These are phyloP conservation scores for Hystrix cristata DNA, from an alignment of 2,113 vertebrate species.

Conservation along the genomic window DNA sequence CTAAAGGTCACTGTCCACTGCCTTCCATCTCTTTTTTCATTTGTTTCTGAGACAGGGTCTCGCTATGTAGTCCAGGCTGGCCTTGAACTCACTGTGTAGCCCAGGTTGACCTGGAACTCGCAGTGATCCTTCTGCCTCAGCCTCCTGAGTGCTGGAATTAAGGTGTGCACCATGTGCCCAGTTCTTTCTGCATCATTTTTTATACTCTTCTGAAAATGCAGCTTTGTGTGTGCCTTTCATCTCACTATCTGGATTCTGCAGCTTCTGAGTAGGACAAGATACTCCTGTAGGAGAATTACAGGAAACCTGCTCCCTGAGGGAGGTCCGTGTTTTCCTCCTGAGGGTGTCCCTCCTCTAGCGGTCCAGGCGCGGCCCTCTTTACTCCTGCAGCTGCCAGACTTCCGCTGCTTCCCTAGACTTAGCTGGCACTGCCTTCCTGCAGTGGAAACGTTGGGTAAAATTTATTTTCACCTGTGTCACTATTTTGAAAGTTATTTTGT, in stretches of 20 bases:
- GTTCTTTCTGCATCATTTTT: background rate
- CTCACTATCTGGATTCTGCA: background rate
- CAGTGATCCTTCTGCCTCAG: background rate
- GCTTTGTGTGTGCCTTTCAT: background rate
- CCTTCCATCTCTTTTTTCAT: background rate
- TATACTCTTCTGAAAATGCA: background rate
- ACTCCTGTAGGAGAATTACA: background rate
- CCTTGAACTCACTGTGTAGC: background rate
- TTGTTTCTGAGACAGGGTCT: background rate
- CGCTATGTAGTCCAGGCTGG: background rate
- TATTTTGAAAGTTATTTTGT: constrained; percentile 47
- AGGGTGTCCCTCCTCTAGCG: background rate
- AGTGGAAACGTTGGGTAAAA: background rate
- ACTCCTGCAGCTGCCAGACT: background rate
- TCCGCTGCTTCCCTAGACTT: background rate
- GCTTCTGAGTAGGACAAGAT: background rate
- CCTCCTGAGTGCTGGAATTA: background rate
- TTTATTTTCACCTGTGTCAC: constrained; percentile 30
- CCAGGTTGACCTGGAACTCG: background rate
- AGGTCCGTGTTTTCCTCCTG: background rate
- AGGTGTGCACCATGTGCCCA: background rate
- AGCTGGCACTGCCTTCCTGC: background rate
- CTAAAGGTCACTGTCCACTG: fast-evolving
- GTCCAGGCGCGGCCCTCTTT: background rate
- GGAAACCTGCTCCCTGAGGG: background rate